Percentiles rank a stretch among this genome's conserved stretches.
Conservation (phyloP, 2,113 vertebrate genomes). For the Bubo blakistoni region DNA sequence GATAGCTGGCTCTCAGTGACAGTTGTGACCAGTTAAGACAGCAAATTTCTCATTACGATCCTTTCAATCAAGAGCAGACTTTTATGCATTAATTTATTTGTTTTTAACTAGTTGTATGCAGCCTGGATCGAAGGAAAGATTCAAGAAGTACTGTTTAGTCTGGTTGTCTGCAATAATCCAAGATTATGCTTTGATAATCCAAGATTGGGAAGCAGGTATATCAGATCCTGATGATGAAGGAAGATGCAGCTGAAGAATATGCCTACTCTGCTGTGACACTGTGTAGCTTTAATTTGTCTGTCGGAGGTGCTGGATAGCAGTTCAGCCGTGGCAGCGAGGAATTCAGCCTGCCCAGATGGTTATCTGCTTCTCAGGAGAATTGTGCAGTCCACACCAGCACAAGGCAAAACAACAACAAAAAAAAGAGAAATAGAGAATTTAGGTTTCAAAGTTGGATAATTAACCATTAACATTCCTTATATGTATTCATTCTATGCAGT, state of each 20-base stretch:
- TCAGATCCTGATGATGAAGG: neutral
- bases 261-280: neutral
- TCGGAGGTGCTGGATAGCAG: neutral
- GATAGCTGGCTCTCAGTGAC: neutral
- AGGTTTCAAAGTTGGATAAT: neutral
- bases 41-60: neutral
- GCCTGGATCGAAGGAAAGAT: neutral
- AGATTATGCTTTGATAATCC: neutral
- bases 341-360: slow-evolving; percentile 1
- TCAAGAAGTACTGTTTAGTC: neutral
- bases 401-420: neutral
- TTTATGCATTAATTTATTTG: neutral
- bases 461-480: neutral
- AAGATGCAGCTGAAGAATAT: neutral
- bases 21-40: neutral
- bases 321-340: neutral
- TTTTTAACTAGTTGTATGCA: neutral
- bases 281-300: neutral
- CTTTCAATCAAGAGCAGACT: neutral
- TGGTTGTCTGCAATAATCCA: neutral
- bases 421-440: neutral
- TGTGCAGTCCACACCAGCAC: neutral
- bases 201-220: neutral
- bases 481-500: neutral
- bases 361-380: neutral